These are phyloP conservation scores for Melitaea cinxia DNA, from an alignment of 1,140 invertebrate genomes.

Conservation along the genomic window DNA sequence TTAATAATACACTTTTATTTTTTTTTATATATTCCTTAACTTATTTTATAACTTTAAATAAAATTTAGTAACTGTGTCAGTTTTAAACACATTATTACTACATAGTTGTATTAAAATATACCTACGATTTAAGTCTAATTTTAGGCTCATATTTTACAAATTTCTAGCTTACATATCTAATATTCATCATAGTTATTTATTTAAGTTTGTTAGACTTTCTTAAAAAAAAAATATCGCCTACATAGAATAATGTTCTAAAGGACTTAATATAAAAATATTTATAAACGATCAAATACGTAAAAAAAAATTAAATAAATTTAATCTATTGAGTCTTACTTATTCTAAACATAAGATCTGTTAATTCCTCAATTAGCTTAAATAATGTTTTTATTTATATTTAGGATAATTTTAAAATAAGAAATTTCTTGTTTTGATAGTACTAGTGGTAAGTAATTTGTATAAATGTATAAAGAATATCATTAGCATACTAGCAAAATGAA, in stretches of 20 bases:
- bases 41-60: neutral
- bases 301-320: neutral
- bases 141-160: neutral
- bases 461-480: neutral
- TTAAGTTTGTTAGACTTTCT: neutral
- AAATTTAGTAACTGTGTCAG: neutral
- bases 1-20: neutral
- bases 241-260: conserved; percentile 2
- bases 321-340: conserved; percentile 3
- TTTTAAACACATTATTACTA: neutral
- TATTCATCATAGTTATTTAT: neutral
- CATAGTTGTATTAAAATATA: neutral
- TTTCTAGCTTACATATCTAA: neutral
- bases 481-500: neutral
- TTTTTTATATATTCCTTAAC: neutral
- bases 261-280: conserved; percentile 22
- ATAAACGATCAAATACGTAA: neutral
- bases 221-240: neutral
- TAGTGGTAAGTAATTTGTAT: neutral
- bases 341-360: conserved; percentile 25
- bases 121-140: neutral
- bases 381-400: neutral
- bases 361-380: conserved; percentile 22
- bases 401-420: conserved; percentile 7
- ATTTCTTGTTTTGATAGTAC: neutral